phyloP scores from a whole-genome alignment of 2,888 invertebrate genomes.

The Suillia variegata region DNA sequence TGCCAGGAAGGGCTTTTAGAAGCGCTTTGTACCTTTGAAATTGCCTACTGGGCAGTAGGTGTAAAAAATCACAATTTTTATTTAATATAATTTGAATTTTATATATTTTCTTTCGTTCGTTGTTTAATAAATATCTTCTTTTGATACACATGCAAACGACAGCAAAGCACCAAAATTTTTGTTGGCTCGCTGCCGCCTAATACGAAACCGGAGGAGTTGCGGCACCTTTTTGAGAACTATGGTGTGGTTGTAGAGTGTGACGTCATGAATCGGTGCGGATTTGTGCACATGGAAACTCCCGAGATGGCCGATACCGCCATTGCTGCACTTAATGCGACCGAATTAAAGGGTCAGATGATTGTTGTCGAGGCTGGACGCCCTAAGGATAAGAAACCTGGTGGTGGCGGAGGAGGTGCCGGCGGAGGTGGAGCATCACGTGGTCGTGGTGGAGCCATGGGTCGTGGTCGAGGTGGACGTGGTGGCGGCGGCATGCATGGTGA shows the following conservation, averaged over 20 bases:
- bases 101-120: too few species aligned
- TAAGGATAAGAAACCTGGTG: constrained; percentile 67
- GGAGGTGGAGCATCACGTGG: constrained; percentile 21
- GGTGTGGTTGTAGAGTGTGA: constrained; percentile 92
- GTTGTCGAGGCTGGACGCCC: constrained; percentile 84
- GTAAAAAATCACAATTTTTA: too few species aligned
- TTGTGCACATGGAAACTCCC: constrained; percentile 86
- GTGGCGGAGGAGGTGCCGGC: constrained; percentile 62
- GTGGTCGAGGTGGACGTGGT: constrained; percentile 29
- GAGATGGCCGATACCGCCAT: constrained; percentile 84
- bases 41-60: too few species aligned
- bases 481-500: constrained; percentile 4
- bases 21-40: too few species aligned
- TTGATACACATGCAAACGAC: too few species aligned
- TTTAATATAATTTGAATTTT: too few species aligned
- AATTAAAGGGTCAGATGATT: constrained; percentile 83
- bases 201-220: constrained; percentile 81
- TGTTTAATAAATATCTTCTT: too few species aligned
- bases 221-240: constrained; percentile 82
- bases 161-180: constrained; percentile 84
- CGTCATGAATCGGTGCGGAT: constrained; percentile 92
- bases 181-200: constrained; percentile 89
- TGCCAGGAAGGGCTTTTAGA: too few species aligned
- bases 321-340: constrained; percentile 77
- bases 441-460: constrained; percentile 46